These are phyloP conservation scores for Drosophila varians DNA, from an alignment of 1,140 invertebrate species.

Conservation along the genomic window DNA sequence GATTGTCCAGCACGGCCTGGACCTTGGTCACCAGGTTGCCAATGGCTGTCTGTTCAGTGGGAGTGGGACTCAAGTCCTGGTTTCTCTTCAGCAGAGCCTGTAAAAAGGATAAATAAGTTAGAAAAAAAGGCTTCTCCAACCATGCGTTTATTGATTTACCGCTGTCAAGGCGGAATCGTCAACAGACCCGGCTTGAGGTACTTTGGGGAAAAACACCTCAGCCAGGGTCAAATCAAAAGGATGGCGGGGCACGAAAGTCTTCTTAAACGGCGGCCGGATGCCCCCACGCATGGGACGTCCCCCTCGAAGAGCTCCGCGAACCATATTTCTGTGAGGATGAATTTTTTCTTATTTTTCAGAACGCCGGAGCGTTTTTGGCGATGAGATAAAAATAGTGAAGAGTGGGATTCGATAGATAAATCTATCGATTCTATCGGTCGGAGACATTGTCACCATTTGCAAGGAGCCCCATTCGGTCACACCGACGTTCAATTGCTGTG, in stretches of 20 bases:
- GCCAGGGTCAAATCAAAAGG: slow-evolving; percentile 96
- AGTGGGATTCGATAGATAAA: not conserved
- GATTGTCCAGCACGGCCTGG: slow-evolving; percentile 95
- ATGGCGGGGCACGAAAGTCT: slow-evolving; percentile 92
- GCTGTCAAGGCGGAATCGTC: slow-evolving; percentile 94
- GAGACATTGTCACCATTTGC: not conserved
- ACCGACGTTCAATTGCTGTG: slow-evolving; percentile 54
- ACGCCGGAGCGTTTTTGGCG: slow-evolving; percentile 30
- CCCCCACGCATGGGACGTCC: slow-evolving; percentile 89
- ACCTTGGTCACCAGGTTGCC: slow-evolving; percentile 97
- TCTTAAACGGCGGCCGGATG: slow-evolving; percentile 86
- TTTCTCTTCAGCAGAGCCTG: slow-evolving; percentile 95
- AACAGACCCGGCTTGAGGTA: slow-evolving; percentile 89
- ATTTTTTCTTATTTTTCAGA: slow-evolving; percentile 44
- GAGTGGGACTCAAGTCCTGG: slow-evolving; percentile 93
- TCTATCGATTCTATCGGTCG: not conserved
- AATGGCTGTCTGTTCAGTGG: slow-evolving; percentile 95
- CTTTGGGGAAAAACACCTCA: slow-evolving; percentile 92
- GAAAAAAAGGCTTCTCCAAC: not conserved
- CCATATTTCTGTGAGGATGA: slow-evolving; percentile 75
- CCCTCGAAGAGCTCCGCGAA: slow-evolving; percentile 83
- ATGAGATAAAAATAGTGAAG: slow-evolving; percentile 12
- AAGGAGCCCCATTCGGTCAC: not conserved
- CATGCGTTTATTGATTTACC: slow-evolving; percentile 84
- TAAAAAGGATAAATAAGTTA: slow-evolving; percentile 15